Evolutionary conservation across 2,113 vertebrate genomes (phyloP).

Genomic region (Thermophis baileyi): DNA sequence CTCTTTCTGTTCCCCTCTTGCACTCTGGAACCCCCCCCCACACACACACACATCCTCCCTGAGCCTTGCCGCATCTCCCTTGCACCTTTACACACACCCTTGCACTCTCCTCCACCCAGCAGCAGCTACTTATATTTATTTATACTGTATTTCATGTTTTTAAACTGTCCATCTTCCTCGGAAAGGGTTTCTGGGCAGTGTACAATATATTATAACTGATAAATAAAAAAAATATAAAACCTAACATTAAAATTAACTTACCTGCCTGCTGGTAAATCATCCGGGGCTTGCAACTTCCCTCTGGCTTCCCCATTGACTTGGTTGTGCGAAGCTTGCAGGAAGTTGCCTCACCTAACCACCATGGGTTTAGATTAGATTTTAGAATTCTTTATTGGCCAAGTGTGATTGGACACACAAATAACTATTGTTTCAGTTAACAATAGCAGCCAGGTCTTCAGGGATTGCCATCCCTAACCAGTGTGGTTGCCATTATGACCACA

Average conservation of each 20-base stretch:
- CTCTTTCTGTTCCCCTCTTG: background rate
- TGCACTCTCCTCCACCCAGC: background rate
- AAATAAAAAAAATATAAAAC: background rate
- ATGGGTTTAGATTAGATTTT: background rate
- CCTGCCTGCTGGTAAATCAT: background rate
- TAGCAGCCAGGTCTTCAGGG: background rate
- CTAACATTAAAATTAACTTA: background rate
- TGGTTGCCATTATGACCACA: background rate
- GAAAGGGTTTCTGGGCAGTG: background rate
- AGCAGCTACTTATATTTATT: background rate
- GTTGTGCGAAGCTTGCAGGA: background rate
- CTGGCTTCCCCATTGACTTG: background rate
- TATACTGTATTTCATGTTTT: background rate
- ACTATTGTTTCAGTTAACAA: background rate
- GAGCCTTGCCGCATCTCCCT: background rate
- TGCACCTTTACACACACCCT: background rate
- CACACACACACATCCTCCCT: background rate
- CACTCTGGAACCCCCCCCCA: background rate
- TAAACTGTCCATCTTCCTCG: background rate
- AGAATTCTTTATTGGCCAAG: too few relatives aligned
- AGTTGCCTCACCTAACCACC: background rate
- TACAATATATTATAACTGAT: background rate
- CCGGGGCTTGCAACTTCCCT: background rate
- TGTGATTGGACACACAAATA: too few relatives aligned
- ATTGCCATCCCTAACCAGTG: background rate